Conservation (phyloP, 2,797 vertebrate species). For the Adelosebastes latens region DNA sequence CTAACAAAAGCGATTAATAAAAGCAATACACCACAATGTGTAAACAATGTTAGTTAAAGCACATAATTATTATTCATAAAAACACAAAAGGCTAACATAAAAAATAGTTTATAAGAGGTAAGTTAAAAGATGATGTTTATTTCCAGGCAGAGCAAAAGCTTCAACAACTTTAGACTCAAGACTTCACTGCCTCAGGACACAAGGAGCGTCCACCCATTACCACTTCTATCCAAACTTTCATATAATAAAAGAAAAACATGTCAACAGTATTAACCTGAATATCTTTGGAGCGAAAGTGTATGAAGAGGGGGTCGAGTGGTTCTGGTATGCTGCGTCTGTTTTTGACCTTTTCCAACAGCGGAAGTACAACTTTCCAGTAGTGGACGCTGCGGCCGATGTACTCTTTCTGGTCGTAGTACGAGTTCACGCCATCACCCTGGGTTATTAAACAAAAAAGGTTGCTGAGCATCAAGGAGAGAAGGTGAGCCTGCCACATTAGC, state of each 20-base stretch:
- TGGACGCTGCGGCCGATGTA: constrained; percentile 93
- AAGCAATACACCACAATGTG: background rate
- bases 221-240: background rate
- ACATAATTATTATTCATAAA: background rate
- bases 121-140: background rate
- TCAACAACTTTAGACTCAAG: background rate
- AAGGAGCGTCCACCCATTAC: background rate
- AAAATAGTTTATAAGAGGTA: background rate
- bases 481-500: background rate
- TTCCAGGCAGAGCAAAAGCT: background rate
- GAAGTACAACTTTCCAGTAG: constrained; percentile 93
- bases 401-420: constrained; percentile 96
- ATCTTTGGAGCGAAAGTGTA: constrained; percentile 91
- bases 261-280: constrained; percentile 86
- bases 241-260: background rate
- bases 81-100: background rate
- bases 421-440: constrained; percentile 90
- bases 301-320: constrained; percentile 93
- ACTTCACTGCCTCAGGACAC: background rate
- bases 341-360: constrained; percentile 89
- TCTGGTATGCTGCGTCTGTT: constrained; percentile 91
- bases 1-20: background rate
- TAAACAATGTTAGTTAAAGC: background rate
- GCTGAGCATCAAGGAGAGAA: background rate
- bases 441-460: constrained; percentile 16